Base-by-base conservation (phyloP, 2,113 vertebrate genomes). In the Gorsachius goisagi region DNA sequence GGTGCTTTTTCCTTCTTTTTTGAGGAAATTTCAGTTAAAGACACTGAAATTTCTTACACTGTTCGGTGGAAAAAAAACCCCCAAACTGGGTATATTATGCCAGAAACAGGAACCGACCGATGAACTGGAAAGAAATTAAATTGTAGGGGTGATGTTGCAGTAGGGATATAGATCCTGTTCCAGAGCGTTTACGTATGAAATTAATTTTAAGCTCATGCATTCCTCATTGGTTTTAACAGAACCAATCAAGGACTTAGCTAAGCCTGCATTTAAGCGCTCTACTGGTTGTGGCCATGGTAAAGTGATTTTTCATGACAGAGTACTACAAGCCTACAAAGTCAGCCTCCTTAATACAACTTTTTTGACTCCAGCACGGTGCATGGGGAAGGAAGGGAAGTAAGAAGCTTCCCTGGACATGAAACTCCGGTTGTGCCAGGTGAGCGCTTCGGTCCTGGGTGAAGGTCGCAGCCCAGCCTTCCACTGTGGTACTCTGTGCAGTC, bases 41-140 rank as follows among this genome's bases (percentile, higher is more conserved):
- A 21, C 6, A 3, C 30, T 0, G 0, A 24, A 69, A 37, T 16
- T 41, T 19, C 10, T 58, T 49, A 28, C 0, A 3, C 6, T 50
- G 2, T 79, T 59, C 66, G 45, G 17, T 71, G 47, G 66, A 66
- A 77, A 20, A 50, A 28, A 44, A 44, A 39, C n/a, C n/a, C n/a
- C n/a, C n/a, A n/a, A n/a, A n/a, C 66, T 0, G 0, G 11, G 5
- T 45, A 3, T 55, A 9, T 84, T 88, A 52, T 76, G 23, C 27
- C 39, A 83, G 39, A 88, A 82, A 22, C 16, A 69, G 39, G 32
- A 92, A 55, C 49, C 80, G 15, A 12, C 41, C 83, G 49, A 47
- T 68, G 66, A 91, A 90, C 53, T 64, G 55, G 15, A 58, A 81
- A 77, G 24, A 89, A 83, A 17, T 59, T 5, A 67, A 74, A n/a